Base-by-base conservation (phyloP, 2,797 vertebrate genomes). In the Sciurus vulgaris region DNA sequence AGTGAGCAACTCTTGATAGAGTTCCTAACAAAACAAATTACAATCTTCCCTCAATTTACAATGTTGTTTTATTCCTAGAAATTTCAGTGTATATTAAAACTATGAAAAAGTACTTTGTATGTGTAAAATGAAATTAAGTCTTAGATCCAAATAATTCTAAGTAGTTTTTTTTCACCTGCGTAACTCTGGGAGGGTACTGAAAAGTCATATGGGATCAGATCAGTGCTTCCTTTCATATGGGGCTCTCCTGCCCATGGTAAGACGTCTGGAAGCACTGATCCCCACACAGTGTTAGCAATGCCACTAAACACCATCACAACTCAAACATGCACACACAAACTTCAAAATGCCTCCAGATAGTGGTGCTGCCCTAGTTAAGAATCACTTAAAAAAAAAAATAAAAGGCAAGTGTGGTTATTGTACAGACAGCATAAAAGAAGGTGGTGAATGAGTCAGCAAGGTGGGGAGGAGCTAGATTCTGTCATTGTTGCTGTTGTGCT, bases 41-140 rank as follows among this genome's bases (percentile, higher is more conserved):
- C 2, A 91, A 26, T 89, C 76, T 94, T 95, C 70, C 89, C 56
- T 95, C 81, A 89, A 69, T 87, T 93, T 94, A 78, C 54, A 92
- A 63, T 72, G 18, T 82, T 49, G 33, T n/a, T 84, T 10, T 33
- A 78, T 96, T 97, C 97, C 96, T 97, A 96, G 97, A 98, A 97
- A 95, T 79, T 89, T 82, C 4, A 20, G 10, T 7, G 7, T 78
- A 35, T 89, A 67, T 81, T 95, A 81, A 95, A 97, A 76, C 4
- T 79, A 73, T 30, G 7, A 7, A 91, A 84, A 83, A 81, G 44
- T 30, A 87, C 20, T 63, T 86, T n/a, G 13, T 88, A 77, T 69
- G 41, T 79, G 26, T 49, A 82, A 92, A 86, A 72, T 85, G 22
- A 51, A 93, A 81, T 67, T 93, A 47, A 17, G 20, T 65, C 89